These are phyloP conservation scores for Orchestia grillus DNA, from an alignment of 1,140 invertebrate species.

Conservation along the genomic window DNA sequence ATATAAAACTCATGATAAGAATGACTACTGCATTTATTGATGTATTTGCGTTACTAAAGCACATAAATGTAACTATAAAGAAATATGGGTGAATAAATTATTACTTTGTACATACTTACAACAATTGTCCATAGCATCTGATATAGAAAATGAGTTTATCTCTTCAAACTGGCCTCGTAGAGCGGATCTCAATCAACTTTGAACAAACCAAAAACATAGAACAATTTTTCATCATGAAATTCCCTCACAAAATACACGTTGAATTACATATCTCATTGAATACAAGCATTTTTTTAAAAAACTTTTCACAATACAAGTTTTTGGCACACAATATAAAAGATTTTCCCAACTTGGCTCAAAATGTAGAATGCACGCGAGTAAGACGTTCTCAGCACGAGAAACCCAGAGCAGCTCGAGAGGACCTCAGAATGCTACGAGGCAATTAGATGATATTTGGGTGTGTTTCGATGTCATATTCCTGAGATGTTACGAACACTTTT, in stretches of 20 bases:
- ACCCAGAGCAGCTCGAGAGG: too few relatives aligned
- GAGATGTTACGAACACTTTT: too few relatives aligned
- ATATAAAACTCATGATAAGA: neutral
- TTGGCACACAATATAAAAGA: too few relatives aligned
- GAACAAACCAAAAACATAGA: neutral
- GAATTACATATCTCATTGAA: neutral
- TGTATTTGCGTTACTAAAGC: neutral
- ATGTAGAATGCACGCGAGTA: neutral
- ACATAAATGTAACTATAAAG: neutral
- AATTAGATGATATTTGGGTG: too few relatives aligned
- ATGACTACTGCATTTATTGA: neutral
- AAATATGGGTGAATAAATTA: conserved; percentile 21
- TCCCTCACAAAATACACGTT: neutral
- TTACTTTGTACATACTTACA: conserved; percentile 36
- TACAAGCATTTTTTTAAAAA: neutral
- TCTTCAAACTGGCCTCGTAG: neutral
- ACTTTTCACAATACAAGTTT: neutral
- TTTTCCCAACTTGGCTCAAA: neutral
- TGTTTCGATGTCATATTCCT: too few relatives aligned
- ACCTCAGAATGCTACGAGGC: too few relatives aligned
- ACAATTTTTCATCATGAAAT: neutral
- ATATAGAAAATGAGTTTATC: neutral
- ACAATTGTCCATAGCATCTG: neutral
- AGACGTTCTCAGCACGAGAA: too few relatives aligned
- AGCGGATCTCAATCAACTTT: neutral